A percentile compares a stretch with the other conserved stretches of the same genome.
phyloP scores from a whole-genome alignment of 2,888 invertebrate genomes.

The Lasioglossum oenotherae region DNA sequence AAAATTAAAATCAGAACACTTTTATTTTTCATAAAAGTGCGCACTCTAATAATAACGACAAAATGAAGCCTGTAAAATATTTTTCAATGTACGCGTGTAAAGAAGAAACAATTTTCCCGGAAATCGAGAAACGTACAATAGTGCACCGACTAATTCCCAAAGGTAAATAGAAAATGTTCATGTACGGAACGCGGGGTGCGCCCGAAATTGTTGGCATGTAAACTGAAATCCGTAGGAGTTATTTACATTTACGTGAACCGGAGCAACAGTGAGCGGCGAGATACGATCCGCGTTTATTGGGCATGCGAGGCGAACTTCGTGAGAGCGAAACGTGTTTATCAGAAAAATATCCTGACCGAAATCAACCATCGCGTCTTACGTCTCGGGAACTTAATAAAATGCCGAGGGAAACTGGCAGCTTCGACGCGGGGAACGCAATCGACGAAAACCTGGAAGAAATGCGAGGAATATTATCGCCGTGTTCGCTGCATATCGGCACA shows the following conservation, averaged over 20 bases:
- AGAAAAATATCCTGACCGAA: neutral
- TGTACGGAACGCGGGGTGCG: neutral
- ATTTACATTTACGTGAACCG: neutral
- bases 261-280: neutral
- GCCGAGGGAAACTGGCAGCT: neutral
- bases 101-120: neutral
- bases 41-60: neutral
- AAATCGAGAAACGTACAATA: neutral
- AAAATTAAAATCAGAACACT: no score
- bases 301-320: neutral
- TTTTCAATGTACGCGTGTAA: neutral
- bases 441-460: neutral
- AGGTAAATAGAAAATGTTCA: neutral
- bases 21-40: no score
- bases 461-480: neutral
- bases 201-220: neutral
- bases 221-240: neutral
- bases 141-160: neutral
- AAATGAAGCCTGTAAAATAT: neutral
- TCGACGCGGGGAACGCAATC: neutral
- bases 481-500: neutral
- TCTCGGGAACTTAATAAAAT: neutral
- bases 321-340: neutral
- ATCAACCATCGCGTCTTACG: neutral
- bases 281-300: neutral